phyloP scores from a whole-genome alignment of 1,140 invertebrate genomes.

The Drosophila trapezifrons region DNA sequence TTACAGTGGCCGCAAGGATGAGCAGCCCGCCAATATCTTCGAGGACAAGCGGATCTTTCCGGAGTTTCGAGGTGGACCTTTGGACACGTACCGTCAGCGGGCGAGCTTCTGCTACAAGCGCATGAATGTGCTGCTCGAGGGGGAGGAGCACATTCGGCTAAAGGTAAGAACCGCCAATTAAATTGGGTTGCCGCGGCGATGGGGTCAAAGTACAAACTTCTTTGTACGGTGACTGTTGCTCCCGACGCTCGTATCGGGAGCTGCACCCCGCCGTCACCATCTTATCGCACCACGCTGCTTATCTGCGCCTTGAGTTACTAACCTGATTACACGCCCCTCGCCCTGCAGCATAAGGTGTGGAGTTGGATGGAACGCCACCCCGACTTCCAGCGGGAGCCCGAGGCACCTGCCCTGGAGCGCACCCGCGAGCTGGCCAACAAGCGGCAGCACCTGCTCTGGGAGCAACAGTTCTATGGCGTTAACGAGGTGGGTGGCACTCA shows the following conservation, averaged over 20 bases:
- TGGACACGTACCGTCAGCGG: conserved; percentile 89
- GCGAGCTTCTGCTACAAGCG: conserved; percentile 93
- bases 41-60: conserved; percentile 84
- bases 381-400: conserved; percentile 87
- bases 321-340: conserved; percentile 19
- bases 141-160: conserved; percentile 85
- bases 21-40: conserved; percentile 52
- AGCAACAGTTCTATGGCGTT: conserved; percentile 87
- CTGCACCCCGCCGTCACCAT: conserved; percentile 4
- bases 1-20: conserved; percentile 45
- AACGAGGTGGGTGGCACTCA: conserved; percentile 85
- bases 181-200: background rate
- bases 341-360: conserved; percentile 89
- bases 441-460: conserved; percentile 87
- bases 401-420: conserved; percentile 87
- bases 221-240: conserved; percentile 15
- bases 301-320: conserved; percentile 30
- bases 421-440: conserved; percentile 87
- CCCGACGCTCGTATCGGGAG: conserved; percentile 17
- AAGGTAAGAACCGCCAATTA: conserved; percentile 84
- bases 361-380: conserved; percentile 90
- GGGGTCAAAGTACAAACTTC: conserved; percentile 48
- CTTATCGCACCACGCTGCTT: conserved; percentile 17
- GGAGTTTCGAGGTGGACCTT: conserved; percentile 89
- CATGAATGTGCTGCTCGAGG: conserved; percentile 90